phyloP scores from a whole-genome alignment of 2,888 invertebrate species.

The Teinopalpus imperialis region DNA sequence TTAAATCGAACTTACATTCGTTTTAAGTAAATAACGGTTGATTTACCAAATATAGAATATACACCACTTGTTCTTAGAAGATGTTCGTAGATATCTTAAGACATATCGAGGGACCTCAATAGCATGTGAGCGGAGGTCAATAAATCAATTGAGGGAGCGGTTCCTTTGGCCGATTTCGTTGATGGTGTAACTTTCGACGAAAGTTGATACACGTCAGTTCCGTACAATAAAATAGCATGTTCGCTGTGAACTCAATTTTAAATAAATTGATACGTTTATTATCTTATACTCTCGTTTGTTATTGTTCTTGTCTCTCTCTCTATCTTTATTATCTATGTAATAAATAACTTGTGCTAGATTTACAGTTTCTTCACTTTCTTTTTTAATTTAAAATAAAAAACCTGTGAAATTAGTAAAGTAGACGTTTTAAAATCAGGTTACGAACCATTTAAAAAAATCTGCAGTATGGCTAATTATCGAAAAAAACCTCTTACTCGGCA shows the following conservation, averaged over 20 bases:
- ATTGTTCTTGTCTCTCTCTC: too few relatives aligned
- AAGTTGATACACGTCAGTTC: conserved; percentile 43
- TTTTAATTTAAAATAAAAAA: too few relatives aligned
- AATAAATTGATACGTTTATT: background rate
- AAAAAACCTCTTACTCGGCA: too few relatives aligned
- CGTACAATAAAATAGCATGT: conserved; percentile 16
- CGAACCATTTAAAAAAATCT: too few relatives aligned
- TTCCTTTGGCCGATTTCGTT: conserved; percentile 54
- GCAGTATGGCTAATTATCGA: too few relatives aligned
- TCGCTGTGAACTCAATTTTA: background rate
- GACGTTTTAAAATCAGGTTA: too few relatives aligned
- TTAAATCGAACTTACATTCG: conserved; percentile 24
- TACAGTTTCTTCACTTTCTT: too few relatives aligned
- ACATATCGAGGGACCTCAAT: conserved; percentile 41
- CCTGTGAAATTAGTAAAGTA: too few relatives aligned
- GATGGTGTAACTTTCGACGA: conserved; percentile 57
- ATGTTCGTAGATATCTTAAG: conserved; percentile 40
- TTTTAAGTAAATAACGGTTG: conserved; percentile 27
- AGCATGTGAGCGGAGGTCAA: conserved; percentile 42
- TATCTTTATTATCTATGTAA: too few relatives aligned
- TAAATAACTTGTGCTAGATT: too few relatives aligned
- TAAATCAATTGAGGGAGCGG: conserved; percentile 76
- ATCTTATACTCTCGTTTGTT: too few relatives aligned
- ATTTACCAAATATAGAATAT: conserved; percentile 26
- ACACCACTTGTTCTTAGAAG: conserved; percentile 20